These are phyloP conservation scores for Zosterops borbonicus DNA, from an alignment of 2,113 vertebrate genomes.

Conservation along the genomic window DNA sequence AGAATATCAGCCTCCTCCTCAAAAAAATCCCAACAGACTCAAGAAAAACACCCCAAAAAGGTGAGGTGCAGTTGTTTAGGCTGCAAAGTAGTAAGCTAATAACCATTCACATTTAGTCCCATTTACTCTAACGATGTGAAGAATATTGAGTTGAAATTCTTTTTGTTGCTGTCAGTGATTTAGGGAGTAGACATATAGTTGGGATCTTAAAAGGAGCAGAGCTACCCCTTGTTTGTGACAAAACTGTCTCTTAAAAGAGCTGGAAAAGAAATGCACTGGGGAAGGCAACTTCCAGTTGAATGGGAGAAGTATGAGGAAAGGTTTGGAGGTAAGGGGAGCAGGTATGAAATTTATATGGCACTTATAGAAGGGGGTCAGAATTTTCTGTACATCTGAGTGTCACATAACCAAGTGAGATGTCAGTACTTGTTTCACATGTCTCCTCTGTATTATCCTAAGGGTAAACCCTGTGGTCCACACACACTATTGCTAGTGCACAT, in stretches of 20 bases:
- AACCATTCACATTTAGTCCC: not conserved
- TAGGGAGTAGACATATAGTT: not conserved
- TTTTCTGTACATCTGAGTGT: not conserved
- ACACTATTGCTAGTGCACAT: not conserved
- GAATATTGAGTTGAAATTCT: not conserved
- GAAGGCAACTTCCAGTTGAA: not conserved
- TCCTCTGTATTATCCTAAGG: not conserved
- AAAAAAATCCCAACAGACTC: not conserved
- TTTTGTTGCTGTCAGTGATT: not conserved
- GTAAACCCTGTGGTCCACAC: not conserved
- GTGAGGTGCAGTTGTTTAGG: not conserved
- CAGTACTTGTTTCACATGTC: not conserved
- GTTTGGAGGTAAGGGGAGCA: not conserved
- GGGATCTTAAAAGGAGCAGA: not conserved
- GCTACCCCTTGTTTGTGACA: not conserved
- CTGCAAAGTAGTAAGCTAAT: not conserved
- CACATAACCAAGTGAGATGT: not conserved
- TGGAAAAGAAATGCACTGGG: not conserved
- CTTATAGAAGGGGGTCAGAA: not conserved
- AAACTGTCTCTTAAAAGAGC: not conserved
- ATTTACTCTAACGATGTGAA: not conserved
- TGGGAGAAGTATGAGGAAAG: not conserved
- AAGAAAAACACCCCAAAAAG: fast-evolving
- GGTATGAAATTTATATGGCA: not conserved
- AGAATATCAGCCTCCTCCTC: fast-evolving